A percentile compares a stretch with the other conserved stretches of the same genome.
Evolutionary conservation across 1,140 invertebrate species (phyloP).

Genomic region (Riptortus pedestris): DNA sequence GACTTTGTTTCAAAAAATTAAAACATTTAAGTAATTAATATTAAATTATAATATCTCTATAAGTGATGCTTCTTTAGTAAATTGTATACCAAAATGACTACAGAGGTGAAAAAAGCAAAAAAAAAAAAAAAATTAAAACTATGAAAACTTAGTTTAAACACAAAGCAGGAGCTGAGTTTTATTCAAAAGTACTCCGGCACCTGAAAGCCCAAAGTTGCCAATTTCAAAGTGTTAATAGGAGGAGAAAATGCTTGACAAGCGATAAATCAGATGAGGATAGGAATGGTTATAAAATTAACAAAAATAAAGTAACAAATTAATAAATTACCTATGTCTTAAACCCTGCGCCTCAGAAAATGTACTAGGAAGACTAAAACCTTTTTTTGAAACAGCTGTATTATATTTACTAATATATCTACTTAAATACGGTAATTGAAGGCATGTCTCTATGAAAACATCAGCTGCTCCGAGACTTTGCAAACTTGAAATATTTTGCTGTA

Average conservation of each 20-base stretch:
- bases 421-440: slow-evolving; percentile 61
- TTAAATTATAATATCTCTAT: background rate
- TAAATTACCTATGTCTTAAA: slow-evolving; percentile 49
- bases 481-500: slow-evolving; percentile 42
- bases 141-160: too few relatives aligned
- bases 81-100: background rate
- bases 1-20: background rate
- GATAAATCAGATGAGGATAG: too few relatives aligned
- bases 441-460: slow-evolving; percentile 66
- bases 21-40: background rate
- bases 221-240: too few relatives aligned
- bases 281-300: too few relatives aligned
- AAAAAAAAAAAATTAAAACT: background rate
- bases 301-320: too few relatives aligned
- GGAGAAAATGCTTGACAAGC: too few relatives aligned
- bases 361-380: slow-evolving; percentile 51
- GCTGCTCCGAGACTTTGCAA: slow-evolving; percentile 65
- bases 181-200: too few relatives aligned
- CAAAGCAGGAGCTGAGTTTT: too few relatives aligned
- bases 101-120: background rate
- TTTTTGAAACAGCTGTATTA: slow-evolving; percentile 56
- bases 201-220: too few relatives aligned
- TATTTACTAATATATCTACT: slow-evolving; percentile 60
- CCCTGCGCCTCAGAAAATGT: slow-evolving; percentile 63
- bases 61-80: background rate